Base-by-base conservation (phyloP, 2,113 vertebrate genomes). In the Calonectris borealis region DNA sequence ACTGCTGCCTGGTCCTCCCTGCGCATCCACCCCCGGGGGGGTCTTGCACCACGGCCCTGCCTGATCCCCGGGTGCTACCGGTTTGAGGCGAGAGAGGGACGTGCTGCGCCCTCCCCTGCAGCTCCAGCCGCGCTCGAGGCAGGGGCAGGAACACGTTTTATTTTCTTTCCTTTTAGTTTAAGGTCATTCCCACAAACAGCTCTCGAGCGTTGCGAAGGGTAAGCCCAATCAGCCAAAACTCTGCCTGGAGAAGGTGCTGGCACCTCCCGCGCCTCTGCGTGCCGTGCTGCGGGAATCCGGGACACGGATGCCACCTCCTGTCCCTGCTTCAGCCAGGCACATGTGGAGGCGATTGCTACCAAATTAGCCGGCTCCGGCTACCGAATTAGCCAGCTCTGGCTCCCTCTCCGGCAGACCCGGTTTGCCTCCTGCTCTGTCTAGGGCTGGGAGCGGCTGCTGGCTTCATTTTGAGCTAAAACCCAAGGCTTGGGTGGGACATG, bases 121-220 rank as follows among this genome's bases (percentile, higher is more conserved):
- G 77, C 71, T 34, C n/a, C 72, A 2, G 6, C 86, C 61, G 38
- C 1, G 0, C 72, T 72, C 7, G 2, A 42, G 26, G 26, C 70
- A 10, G 22, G 14, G 11, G 10, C 60, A 71, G 54, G 27, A 34
- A 8, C 46, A 32, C 0, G 0, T 38, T 71, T 34, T 7, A 2
- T 27, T 66, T 32, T 17, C 69, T 70, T 52, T 17, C 22, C 49
- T 40, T 38, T 22, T 14, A 1, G 4, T 54, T 40, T 18, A 18
- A 58, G 38, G 25, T 14, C 32, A 73, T 52, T 55, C 18, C 55
- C 82, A 29, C 36, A 36, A 17, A 38, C 2, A 13, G 11, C 44
- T 21, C 58, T 18, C 15, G 7, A 19, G 55, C 52, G 2, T 1
- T 1, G 3, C 1, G 0, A 7, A 7, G 49, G 27, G 6, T 6